Conservation (phyloP, 1,140 invertebrate genomes). For the Oryctes rhinoceros region DNA sequence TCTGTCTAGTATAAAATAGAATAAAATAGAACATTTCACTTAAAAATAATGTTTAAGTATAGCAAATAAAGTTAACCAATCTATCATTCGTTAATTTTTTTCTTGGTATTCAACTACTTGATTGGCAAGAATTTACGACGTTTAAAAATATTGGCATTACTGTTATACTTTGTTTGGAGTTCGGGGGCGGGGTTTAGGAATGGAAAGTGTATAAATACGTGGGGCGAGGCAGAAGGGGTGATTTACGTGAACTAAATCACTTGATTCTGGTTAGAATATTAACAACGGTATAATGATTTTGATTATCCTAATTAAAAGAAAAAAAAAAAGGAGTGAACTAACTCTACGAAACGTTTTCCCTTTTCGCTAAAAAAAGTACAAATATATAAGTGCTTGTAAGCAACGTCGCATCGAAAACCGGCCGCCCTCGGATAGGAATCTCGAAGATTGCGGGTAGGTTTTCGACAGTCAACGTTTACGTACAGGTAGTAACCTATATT, state of each 20-base stretch:
- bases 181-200: not conserved
- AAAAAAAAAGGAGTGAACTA: not conserved
- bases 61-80: not conserved
- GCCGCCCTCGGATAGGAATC: not conserved
- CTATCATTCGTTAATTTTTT: not conserved
- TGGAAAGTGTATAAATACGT: not conserved
- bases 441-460: not conserved
- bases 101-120: not conserved
- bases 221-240: not conserved
- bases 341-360: not conserved
- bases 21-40: not conserved
- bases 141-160: constrained; percentile 36
- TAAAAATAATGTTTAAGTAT: not conserved
- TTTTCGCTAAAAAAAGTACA: constrained; percentile 21
- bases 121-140: constrained; percentile 21
- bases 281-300: no score
- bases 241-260: not conserved
- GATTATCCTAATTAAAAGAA: no score
- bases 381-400: not conserved
- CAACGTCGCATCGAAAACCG: not conserved
- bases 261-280: no score
- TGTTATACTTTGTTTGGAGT: not conserved
- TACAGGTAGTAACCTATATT: constrained; percentile 12
- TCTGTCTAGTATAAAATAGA: not conserved
- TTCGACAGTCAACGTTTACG: not conserved